Evolutionary conservation across 2,113 vertebrate species (phyloP), one percentile per base, ranked within the genome.

Genomic region (Oncorhynchus tshawytscha): DNA sequence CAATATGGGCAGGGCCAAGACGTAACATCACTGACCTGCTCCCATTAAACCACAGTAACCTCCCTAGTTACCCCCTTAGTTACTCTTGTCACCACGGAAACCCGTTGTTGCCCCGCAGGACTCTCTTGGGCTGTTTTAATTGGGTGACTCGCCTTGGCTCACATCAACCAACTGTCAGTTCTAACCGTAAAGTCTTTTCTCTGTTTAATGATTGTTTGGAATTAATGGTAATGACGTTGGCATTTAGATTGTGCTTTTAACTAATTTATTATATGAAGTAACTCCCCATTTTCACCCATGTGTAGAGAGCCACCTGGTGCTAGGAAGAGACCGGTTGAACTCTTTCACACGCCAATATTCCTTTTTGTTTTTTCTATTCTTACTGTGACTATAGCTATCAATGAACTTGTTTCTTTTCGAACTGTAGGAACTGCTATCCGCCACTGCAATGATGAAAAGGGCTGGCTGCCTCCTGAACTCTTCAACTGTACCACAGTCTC

Each of bases 391-490:
- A 57, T 4, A 12, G 62, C 24, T 1, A 0, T 29, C 25, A 15
- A 39, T 82, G 75, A 20, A 81, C 39, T 70, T 65, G 67, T 71
- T 31, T 24, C 12, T 13, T 70, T n/a, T 70, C 31, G 54, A 4
- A 7, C 45, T 71, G 7, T 71, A 99, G 98, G 98, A n/a, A 98
- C 96, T 0, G 98, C 98, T 0, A 90, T 99, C 62, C 95, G 98
- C 7, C 98, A 99, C 76, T 99, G 98, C 73, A 98, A 88, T 0
- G 93, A 95, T 3, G 96, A 99, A 77, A 98, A 95, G 82, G 97
- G 96, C 83, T 99, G 98, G 98, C 86, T 98, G 72, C 89, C 94
- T 22, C 95, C 98, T 0, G 96, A 98, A 70, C 96, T 99, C 78
- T 99, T 99, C 86, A 99, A 99, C 92, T 99, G 97, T 77, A 99